Evolutionary conservation across 1,140 invertebrate genomes (phyloP), one percentile per base, ranked within the genome.

Genomic region (Mizuhopecten yessoensis): DNA sequence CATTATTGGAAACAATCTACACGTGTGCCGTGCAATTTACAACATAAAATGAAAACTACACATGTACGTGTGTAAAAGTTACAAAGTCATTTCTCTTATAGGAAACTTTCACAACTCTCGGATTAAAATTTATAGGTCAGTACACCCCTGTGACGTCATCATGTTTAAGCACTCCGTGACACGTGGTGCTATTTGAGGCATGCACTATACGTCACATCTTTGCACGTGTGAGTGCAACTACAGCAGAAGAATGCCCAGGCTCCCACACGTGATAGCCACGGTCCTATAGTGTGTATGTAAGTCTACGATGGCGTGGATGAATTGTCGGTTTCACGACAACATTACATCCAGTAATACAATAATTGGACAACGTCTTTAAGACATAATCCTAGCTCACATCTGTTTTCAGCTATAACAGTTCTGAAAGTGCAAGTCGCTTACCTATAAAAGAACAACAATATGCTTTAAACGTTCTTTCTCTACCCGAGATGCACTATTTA

Each of bases 161-260:
- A 75, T 1, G 23, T 75, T 75, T 29, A 29, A 75, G 57, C 57
- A 75, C 57, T 75, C 57, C 11, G 5, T 75, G 57, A 75, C 57
- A 75, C 57, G 23, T 75, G 23, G n/a, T 75, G 57, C 17, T 75
- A 75, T 75, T 75, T 29, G 57, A 5, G 57, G 57, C 57, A 75
- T 75, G 57, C 57, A 75, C 57, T 75, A 75, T 75, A 75, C 57
- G 57, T 75, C 57, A 75, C 23, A 75, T 75, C 7, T 23, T 75
- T 75, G 57, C 57, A 75, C 57, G 57, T 75, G 57, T 29, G 57
- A 75, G 23, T n/a, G n/a, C 57, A 75, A 29, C 57, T 29, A 75
- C 57, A 29, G 57, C 29, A 75, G 23, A 75, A 29, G 17, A n/a
- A 75, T 75, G 57, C 23, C 17, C 9, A 75, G 29, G 29, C 57